A percentile compares a stretch with the other conserved stretches of the same genome.
These are phyloP conservation scores for Sinelater perroti DNA, from an alignment of 2,888 invertebrate species.

Conservation along the genomic window DNA sequence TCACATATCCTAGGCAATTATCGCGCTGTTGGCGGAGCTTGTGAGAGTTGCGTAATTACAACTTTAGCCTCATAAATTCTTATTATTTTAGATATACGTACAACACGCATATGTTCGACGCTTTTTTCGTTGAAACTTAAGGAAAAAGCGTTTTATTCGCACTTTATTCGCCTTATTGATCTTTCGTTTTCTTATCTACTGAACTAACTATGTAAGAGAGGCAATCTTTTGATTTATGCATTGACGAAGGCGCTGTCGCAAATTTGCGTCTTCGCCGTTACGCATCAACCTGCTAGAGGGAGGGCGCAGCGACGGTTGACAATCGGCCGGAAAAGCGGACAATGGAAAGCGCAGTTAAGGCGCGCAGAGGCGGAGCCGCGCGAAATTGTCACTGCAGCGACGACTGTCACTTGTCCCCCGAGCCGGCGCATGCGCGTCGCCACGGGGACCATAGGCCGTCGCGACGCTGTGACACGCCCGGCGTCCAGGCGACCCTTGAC, in stretches of 20 bases:
- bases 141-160: background rate
- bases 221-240: background rate
- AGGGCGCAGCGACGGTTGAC: too few relatives aligned
- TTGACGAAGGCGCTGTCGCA: background rate
- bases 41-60: background rate
- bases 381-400: constrained; percentile 59
- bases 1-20: constrained; percentile 18
- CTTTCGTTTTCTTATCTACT: background rate
- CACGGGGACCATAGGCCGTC: constrained; percentile 60
- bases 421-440: constrained; percentile 57
- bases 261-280: background rate
- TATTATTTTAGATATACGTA: too few relatives aligned
- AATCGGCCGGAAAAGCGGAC: too few relatives aligned
- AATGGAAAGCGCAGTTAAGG: constrained; percentile 45
- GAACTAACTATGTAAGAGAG: background rate
- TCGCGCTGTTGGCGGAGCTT: constrained; percentile 9
- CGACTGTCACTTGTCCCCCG: constrained; percentile 60
- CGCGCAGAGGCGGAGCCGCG: constrained; percentile 55
- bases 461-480: constrained; percentile 61
- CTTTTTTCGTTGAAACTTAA: constrained; percentile 1
- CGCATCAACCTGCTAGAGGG: too few relatives aligned
- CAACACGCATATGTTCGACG: too few relatives aligned
- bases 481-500: constrained; percentile 60
- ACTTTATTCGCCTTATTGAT: too few relatives aligned
- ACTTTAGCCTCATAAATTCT: too few relatives aligned